Base-by-base conservation (phyloP, 2,888 invertebrate genomes). In the Campaea margaritaria region DNA sequence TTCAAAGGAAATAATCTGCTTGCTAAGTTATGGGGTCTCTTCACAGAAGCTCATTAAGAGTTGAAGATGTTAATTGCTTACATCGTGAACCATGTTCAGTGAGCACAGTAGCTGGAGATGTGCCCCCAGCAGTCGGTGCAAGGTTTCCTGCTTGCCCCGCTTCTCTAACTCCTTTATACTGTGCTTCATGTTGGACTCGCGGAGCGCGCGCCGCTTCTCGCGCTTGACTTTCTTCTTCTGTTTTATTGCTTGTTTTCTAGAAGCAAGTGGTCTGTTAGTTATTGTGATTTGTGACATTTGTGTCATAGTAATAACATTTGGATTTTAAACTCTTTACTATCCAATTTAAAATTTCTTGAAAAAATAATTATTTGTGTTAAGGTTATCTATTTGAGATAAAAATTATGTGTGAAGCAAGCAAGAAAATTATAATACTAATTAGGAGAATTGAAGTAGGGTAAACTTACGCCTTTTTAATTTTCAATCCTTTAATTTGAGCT, bases 21-120 rank as follows among this genome's bases (percentile, higher is more conserved):
- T n/a, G n/a, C n/a, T n/a, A n/a, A n/a, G n/a, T n/a, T n/a, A n/a
- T n/a, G n/a, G n/a, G n/a, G n/a, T n/a, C n/a, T n/a, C n/a, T n/a
- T n/a, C n/a, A n/a, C n/a, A 21, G 21, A 21, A 21, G 21, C 21
- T 5, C 21, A 21, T 21, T 3, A 21, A 21, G 2, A 21, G 21
- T 21, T 3, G 3, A 21, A 21, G 21, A 3, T 3, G 2, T 21
- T 21, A 9, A 34, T 5, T 34, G 34, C 21, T 9, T 8, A 92
- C 93, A 85, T 93, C 91, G 27, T 85, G 73, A 16, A 86, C 74
- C 88, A 89, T 89, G 27, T 95, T 94, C 50, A 94, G 92, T 1
- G 93, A 92, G 51, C 94, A 93, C 68, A 96, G 95, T 41, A 96
- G 93, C 78, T 95, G 95, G 9, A 96, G 77, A 75, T 96, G 96